These are phyloP conservation scores for Noctuana brunneofusca DNA, from an alignment of 2,888 invertebrate species.

Conservation along the genomic window DNA sequence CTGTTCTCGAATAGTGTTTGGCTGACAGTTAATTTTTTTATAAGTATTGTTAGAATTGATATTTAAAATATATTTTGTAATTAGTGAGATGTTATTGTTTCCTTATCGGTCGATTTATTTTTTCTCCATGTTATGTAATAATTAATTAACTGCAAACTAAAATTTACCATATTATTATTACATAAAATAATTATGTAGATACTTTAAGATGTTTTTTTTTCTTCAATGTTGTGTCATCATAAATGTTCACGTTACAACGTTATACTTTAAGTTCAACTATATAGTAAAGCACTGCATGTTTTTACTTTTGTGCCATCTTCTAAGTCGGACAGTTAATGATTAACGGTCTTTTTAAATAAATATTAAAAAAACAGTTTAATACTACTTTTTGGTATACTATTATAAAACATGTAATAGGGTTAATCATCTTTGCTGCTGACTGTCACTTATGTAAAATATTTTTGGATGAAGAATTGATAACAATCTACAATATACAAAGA, in stretches of 20 bases:
- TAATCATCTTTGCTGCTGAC: slow-evolving; percentile 11
- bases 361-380: slow-evolving; percentile 7
- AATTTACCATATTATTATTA: slow-evolving; percentile 32
- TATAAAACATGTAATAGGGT: neutral
- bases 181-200: slow-evolving; percentile 8
- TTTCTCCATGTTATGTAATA: slow-evolving; percentile 33
- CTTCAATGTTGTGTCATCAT: slow-evolving; percentile 18
- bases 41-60: slow-evolving; percentile 69
- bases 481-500: neutral
- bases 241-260: slow-evolving; percentile 20
- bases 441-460: slow-evolving; percentile 13
- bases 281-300: slow-evolving; percentile 36
- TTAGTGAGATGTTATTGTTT: slow-evolving; percentile 71
- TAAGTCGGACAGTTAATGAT: slow-evolving; percentile 36
- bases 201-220: slow-evolving; percentile 15
- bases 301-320: slow-evolving; percentile 60
- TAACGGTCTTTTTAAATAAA: neutral
- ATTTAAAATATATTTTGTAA: slow-evolving; percentile 58
- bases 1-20: slow-evolving; percentile 46
- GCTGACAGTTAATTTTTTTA: slow-evolving; percentile 39
- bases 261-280: slow-evolving; percentile 40
- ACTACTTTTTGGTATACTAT: neutral
- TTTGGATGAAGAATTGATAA: slow-evolving; percentile 7
- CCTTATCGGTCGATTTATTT: slow-evolving; percentile 40
- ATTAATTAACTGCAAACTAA: slow-evolving; percentile 15